These are phyloP conservation scores for Leptonema lineaticorne DNA, from an alignment of 1,140 invertebrate species.

Conservation along the genomic window DNA sequence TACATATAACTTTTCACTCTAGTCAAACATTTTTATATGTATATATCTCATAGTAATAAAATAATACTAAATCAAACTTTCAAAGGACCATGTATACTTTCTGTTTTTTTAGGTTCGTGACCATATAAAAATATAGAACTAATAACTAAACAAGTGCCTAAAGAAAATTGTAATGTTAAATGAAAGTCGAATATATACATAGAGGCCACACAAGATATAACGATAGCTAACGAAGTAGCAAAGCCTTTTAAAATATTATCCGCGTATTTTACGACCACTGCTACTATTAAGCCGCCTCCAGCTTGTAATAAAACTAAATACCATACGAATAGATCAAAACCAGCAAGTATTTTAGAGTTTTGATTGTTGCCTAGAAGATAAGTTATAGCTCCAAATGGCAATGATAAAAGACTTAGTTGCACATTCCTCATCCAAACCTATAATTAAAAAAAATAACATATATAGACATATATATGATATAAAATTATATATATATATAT, in stretches of 20 bases:
- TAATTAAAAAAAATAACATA: constrained; percentile 16
- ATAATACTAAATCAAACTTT: constrained; percentile 48
- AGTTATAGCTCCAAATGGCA: constrained; percentile 78
- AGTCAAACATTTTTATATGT: no score
- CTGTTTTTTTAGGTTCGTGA: constrained; percentile 63
- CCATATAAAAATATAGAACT: constrained; percentile 93
- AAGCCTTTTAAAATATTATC: constrained; percentile 97
- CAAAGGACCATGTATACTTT: constrained; percentile 46
- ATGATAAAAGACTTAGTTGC: constrained; percentile 77
- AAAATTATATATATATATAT: no score
- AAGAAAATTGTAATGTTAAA: constrained; percentile 82
- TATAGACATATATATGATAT: not conserved
- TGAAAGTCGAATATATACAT: constrained; percentile 92
- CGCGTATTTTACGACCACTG: constrained; percentile 94
- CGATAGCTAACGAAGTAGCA: constrained; percentile 91
- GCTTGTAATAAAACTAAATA: constrained; percentile 84
- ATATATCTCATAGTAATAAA: not conserved
- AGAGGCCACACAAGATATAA: constrained; percentile 92
- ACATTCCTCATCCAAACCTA: constrained; percentile 95
- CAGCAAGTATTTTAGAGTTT: constrained; percentile 45
- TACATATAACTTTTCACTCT: constrained; percentile 33
- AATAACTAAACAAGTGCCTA: constrained; percentile 88
- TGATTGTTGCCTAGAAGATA: constrained; percentile 68
- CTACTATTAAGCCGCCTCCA: constrained; percentile 87
- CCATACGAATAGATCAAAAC: constrained; percentile 82